Evolutionary conservation across 2,888 invertebrate species (phyloP).

Genomic region (Mesochorus sp.): DNA sequence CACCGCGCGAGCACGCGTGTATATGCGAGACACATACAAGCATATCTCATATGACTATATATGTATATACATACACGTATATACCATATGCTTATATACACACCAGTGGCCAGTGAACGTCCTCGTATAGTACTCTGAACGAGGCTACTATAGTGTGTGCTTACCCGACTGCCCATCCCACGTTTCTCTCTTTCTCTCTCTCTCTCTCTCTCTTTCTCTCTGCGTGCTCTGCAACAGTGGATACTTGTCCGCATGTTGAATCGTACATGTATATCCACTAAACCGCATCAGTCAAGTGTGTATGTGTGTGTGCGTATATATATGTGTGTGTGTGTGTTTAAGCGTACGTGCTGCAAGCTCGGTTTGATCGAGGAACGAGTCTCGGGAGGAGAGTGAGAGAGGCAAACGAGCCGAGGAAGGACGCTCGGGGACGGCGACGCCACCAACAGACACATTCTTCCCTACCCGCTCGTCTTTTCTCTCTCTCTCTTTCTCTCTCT

Average conservation of each 20-base stretch:
- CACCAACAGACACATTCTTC: constrained; percentile 51
- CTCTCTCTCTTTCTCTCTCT: constrained; percentile 21
- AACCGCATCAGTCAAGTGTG: constrained; percentile 54
- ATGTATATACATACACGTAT: constrained; percentile 24
- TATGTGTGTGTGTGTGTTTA: neutral
- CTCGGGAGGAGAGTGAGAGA: constrained; percentile 18
- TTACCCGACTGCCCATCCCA: constrained; percentile 52
- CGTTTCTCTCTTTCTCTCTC: constrained; percentile 47
- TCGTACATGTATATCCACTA: constrained; percentile 19
- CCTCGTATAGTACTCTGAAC: constrained; percentile 48
- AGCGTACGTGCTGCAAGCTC: constrained; percentile 49
- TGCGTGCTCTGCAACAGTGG: constrained; percentile 32
- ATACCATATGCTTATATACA: constrained; percentile 18
- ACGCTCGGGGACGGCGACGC: constrained; percentile 62
- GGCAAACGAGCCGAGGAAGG: constrained; percentile 55
- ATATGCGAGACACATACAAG: neutral
- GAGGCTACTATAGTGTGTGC: constrained; percentile 50
- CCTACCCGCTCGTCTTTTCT: constrained; percentile 36
- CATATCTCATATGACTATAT: constrained; percentile 36
- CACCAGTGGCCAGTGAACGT: constrained; percentile 56
- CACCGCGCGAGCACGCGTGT: constrained; percentile 7
- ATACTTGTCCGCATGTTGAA: constrained; percentile 38
- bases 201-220: constrained; percentile 22
- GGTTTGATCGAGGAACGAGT: constrained; percentile 53
- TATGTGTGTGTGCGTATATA: constrained; percentile 46